These are phyloP conservation scores for Emberiza fucata DNA, from an alignment of 2,113 vertebrate genomes.

Conservation along the genomic window DNA sequence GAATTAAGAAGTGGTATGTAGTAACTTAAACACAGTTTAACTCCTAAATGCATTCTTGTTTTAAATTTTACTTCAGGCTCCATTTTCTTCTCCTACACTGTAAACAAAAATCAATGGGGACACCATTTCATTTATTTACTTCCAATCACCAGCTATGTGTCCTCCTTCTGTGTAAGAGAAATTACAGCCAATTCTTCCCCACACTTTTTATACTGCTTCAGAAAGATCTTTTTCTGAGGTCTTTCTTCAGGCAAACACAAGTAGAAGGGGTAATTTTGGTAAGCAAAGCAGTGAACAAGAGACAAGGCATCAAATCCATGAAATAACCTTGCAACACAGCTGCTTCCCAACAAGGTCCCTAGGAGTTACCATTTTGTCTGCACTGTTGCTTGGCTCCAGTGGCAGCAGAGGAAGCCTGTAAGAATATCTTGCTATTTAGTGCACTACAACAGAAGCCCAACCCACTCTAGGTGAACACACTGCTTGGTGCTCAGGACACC, in stretches of 20 bases:
- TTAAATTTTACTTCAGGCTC: not conserved
- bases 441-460: not conserved
- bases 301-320: not conserved
- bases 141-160: not conserved
- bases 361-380: not conserved
- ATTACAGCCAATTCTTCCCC: not conserved
- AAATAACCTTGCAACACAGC: accelerated
- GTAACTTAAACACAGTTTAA: not conserved
- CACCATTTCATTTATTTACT: not conserved
- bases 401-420: not conserved
- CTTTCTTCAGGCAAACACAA: not conserved
- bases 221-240: not conserved
- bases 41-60: not conserved
- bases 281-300: not conserved
- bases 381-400: accelerated
- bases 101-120: not conserved
- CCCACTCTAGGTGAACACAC: accelerated
- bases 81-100: not conserved
- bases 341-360: not conserved
- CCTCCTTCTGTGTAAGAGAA: not conserved
- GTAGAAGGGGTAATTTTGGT: not conserved
- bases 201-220: not conserved
- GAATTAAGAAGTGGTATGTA: not conserved
- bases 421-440: too few relatives aligned
- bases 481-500: not conserved